A percentile compares a stretch with the other conserved stretches of the same genome.
phyloP scores from a whole-genome alignment of 2,888 invertebrate genomes.

The Amiota mariae region DNA sequence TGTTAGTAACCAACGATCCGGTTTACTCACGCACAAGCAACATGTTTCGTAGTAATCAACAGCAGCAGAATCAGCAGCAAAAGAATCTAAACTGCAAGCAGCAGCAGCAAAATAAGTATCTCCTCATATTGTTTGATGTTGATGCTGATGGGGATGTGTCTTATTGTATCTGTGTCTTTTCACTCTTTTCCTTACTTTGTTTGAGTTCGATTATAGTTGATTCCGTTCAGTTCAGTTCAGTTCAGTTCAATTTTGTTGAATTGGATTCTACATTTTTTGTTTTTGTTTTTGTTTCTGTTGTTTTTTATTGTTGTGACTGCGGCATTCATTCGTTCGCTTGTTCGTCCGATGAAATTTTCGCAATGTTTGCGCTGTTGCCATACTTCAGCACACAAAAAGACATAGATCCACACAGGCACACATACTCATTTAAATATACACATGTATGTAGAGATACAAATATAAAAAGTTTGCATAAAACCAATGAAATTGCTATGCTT shows the following conservation, averaged over 20 bases:
- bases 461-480: neutral
- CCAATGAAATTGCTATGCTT: too few species aligned
- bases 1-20: too few species aligned
- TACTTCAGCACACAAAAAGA: neutral
- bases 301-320: neutral
- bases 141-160: too few species aligned
- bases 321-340: neutral
- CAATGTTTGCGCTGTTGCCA: slow-evolving; percentile 17
- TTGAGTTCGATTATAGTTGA: too few species aligned
- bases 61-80: slow-evolving; percentile 28
- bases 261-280: too few species aligned
- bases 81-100: slow-evolving; percentile 43
- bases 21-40: neutral
- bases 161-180: too few species aligned
- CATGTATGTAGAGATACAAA: neutral
- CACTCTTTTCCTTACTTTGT: too few species aligned
- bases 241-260: too few species aligned
- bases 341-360: slow-evolving; percentile 15
- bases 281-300: too few species aligned
- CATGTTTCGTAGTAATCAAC: neutral
- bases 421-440: neutral
- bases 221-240: too few species aligned
- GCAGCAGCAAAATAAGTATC: slow-evolving; percentile 4
- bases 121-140: neutral
- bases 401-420: too few species aligned